phyloP scores from a whole-genome alignment of 1,140 invertebrate genomes.

The Gerris buenoi region DNA sequence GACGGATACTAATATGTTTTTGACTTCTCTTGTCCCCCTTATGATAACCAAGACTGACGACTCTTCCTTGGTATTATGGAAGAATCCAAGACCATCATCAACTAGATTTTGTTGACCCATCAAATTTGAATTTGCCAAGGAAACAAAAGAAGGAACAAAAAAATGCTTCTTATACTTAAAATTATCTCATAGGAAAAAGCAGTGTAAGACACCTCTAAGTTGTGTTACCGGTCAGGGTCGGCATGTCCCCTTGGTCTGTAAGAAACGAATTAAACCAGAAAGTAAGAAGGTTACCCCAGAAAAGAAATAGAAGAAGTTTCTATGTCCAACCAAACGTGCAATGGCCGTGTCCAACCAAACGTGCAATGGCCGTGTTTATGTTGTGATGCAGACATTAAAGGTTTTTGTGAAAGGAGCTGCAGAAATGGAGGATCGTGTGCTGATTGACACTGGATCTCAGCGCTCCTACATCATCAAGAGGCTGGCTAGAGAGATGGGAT shows the following conservation, averaged over 20 bases:
- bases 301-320: not conserved
- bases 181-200: not conserved
- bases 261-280: not conserved
- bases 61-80: too few species aligned
- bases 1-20: too few species aligned
- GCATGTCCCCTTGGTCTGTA: not conserved
- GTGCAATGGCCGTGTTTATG: too few species aligned
- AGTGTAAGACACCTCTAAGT: not conserved
- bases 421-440: not conserved
- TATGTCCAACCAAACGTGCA: not conserved
- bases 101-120: too few species aligned
- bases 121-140: too few species aligned
- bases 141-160: too few species aligned
- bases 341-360: not conserved
- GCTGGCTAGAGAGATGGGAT: not conserved
- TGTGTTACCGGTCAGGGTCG: not conserved
- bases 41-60: too few species aligned
- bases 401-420: not conserved
- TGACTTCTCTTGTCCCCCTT: too few species aligned
- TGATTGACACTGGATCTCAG: not conserved
- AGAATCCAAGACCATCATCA: too few species aligned
- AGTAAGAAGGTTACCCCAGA: too few species aligned
- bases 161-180: too few species aligned
- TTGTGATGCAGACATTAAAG: not conserved
- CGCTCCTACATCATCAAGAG: not conserved